Percentiles rank a stretch among this genome's conserved stretches.
Evolutionary conservation across 1,140 invertebrate genomes (phyloP).

Genomic region (Papilio machaon): DNA sequence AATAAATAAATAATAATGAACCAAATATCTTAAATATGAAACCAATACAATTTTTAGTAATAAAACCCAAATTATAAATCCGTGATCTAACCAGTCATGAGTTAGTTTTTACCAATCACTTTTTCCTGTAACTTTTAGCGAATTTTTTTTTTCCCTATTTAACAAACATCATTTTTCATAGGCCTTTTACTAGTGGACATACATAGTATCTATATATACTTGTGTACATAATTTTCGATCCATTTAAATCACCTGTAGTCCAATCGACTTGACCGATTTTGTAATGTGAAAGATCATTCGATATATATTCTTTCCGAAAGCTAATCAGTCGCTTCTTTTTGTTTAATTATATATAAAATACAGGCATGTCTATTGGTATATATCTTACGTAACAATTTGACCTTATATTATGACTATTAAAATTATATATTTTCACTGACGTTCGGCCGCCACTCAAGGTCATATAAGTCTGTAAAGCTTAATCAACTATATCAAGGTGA

Average conservation of each 20-base stretch:
- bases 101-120: neutral
- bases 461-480: conserved; percentile 12
- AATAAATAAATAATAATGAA: too few species aligned
- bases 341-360: neutral
- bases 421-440: conserved; percentile 37
- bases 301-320: too few species aligned
- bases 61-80: neutral
- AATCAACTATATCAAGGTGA: conserved; percentile 30
- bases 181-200: too few species aligned
- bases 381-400: conserved; percentile 21
- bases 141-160: neutral
- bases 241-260: too few species aligned
- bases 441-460: conserved; percentile 13
- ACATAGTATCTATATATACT: too few species aligned
- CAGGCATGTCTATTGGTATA: neutral
- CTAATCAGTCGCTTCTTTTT: too few species aligned
- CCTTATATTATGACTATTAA: conserved; percentile 18
- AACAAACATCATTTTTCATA: neutral
- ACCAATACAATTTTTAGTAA: too few species aligned
- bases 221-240: too few species aligned
- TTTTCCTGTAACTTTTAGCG: neutral
- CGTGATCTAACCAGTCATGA: neutral
- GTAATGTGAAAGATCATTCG: too few species aligned
- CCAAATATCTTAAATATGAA: too few species aligned
- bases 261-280: too few species aligned